Conservation (phyloP, 2,113 vertebrate species). For the Carassius auratus region DNA sequence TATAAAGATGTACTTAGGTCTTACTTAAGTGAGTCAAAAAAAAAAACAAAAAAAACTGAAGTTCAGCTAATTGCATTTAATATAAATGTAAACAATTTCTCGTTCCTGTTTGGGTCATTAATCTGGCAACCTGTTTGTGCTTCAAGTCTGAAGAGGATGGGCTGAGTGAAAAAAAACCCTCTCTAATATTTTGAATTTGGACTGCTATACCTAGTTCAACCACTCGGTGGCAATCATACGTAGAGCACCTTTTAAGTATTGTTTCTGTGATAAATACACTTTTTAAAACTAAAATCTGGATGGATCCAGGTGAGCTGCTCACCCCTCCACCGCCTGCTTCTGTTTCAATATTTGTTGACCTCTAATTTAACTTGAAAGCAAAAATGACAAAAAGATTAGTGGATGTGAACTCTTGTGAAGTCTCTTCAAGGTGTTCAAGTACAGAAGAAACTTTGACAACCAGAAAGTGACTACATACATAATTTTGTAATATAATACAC, state of each 20-base stretch:
- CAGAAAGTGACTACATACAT: neutral
- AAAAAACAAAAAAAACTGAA: neutral
- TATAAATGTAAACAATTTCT: neutral
- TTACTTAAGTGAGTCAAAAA: neutral
- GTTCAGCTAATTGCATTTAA: neutral
- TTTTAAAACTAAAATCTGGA: neutral
- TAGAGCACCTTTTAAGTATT: neutral
- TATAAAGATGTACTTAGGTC: neutral
- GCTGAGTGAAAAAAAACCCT: too few species aligned
- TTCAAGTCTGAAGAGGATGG: too few species aligned
- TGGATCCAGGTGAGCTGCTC: slow-evolving; percentile 86
- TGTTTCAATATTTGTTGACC: neutral
- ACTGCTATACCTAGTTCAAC: too few species aligned
- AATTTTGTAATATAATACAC: neutral
- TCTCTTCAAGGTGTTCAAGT: neutral
- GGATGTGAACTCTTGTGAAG: neutral
- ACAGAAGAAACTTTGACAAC: neutral
- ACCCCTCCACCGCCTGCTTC: neutral
- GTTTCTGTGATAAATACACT: neutral
- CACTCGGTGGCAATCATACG: too few species aligned
- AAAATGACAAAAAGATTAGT: neutral
- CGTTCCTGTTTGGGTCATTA: neutral
- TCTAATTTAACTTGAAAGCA: neutral
- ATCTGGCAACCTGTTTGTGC: too few species aligned
- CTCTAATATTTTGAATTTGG: too few species aligned